Conservation (phyloP, 2,113 vertebrate species). For the Gavia stellata region DNA sequence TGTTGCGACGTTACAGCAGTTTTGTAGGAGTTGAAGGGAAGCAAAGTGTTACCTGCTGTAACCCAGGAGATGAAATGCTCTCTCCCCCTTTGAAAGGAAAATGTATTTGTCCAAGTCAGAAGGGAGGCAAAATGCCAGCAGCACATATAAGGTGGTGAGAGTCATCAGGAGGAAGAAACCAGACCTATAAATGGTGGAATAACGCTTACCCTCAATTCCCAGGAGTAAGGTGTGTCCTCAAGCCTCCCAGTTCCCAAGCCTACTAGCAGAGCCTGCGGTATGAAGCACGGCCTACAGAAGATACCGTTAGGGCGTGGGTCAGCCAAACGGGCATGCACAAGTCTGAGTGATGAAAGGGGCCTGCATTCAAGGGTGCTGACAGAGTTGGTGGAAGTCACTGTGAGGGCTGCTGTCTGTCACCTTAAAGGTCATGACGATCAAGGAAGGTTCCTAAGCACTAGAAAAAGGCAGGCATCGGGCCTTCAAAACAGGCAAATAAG, state of each 20-base stretch:
- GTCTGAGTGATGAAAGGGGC: not conserved
- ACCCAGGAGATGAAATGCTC: not conserved
- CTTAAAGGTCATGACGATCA: not conserved
- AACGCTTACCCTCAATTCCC: not conserved
- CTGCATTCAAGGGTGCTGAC: not conserved
- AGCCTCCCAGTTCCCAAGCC: not conserved
- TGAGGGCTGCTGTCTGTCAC: not conserved
- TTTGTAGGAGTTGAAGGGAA: not conserved
- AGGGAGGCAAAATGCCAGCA: not conserved
- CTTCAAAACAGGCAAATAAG: not conserved
- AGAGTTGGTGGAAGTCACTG: not conserved
- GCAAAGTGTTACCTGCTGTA: not conserved
- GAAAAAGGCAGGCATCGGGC: not conserved
- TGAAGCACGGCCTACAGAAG: not conserved
- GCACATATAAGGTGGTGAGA: not conserved
- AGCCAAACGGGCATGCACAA: not conserved
- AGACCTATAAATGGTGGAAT: not conserved
- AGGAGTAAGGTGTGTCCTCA: not conserved
- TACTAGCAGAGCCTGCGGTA: not conserved
- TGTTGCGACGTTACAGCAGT: not conserved
- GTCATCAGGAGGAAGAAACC: not conserved
- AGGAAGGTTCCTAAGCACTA: not conserved
- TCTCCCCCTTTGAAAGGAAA: not conserved
- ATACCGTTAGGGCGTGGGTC: too few species aligned
- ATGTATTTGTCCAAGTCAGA: not conserved